Percentiles rank a stretch among this genome's conserved stretches.
Evolutionary conservation across 2,888 invertebrate species (phyloP).

Genomic region (Nymphalis polychloros): DNA sequence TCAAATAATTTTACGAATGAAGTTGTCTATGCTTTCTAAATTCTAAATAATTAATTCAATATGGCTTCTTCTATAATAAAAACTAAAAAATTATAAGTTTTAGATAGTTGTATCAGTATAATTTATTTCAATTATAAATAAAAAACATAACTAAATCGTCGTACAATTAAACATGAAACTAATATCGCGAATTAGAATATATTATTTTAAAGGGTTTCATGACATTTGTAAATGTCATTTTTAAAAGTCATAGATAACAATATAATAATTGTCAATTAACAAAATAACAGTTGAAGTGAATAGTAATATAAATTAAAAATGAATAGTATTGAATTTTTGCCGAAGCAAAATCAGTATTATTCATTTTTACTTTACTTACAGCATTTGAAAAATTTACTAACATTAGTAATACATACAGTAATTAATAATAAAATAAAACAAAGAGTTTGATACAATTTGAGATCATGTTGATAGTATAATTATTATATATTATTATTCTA

Average conservation of each 20-base stretch:
- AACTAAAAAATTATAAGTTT: background rate
- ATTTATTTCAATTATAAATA: no score
- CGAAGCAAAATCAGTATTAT: no score
- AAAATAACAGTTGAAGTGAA: no score
- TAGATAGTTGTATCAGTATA: no score
- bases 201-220: background rate
- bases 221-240: background rate
- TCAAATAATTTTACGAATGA: background rate
- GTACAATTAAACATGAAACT: background rate
- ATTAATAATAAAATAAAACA: no score
- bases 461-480: no score
- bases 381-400: no score
- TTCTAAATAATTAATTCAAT: background rate
- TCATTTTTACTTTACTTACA: background rate
- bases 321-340: no score
- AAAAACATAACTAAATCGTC: no score
- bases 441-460: no score
- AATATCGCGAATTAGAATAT: background rate
- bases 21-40: constrained; percentile 7
- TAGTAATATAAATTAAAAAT: no score
- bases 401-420: no score
- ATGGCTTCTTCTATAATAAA: background rate
- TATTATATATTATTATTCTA: background rate
- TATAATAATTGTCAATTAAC: background rate
- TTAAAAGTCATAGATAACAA: background rate